phyloP scores from a whole-genome alignment of 2,888 invertebrate genomes.

The Rhagonycha fulva region DNA sequence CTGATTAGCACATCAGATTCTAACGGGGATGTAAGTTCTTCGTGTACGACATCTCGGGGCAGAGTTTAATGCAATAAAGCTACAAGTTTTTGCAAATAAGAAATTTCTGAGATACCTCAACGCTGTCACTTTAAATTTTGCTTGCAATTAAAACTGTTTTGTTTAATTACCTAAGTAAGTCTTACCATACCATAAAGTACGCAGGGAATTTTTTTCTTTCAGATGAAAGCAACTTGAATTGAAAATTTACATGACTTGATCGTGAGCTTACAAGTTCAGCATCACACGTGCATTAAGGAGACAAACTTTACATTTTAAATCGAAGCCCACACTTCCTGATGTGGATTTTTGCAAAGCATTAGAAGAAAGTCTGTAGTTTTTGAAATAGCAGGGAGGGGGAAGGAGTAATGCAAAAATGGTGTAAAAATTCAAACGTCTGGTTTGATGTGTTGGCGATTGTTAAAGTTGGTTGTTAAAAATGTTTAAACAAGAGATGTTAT shows the following conservation, averaged over 20 bases:
- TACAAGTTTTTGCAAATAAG: conserved; percentile 26
- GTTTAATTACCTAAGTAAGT: neutral
- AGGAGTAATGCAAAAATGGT: neutral
- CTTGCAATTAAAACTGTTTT: neutral
- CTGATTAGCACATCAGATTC: conserved; percentile 22
- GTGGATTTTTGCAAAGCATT: neutral
- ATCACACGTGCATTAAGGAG: neutral
- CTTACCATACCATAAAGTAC: neutral
- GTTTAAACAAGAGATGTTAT: conserved; percentile 21
- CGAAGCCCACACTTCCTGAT: neutral
- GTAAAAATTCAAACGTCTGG: neutral
- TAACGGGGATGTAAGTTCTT: conserved; percentile 22
- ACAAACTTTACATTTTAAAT: neutral
- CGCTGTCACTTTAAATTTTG: conserved; percentile 9
- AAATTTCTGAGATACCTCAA: conserved; percentile 33
- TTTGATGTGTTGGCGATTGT: neutral
- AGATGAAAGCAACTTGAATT: neutral
- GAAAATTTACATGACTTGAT: neutral
- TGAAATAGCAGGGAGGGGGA: neutral
- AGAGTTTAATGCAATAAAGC: conserved; percentile 24
- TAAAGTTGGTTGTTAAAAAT: conserved; percentile 14
- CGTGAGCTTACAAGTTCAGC: neutral
- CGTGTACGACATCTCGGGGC: conserved; percentile 16
- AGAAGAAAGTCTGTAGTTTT: neutral
- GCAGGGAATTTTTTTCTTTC: neutral